Evolutionary conservation across 2,797 vertebrate genomes (phyloP).

Genomic region (Brachyrhaphis roseni): DNA sequence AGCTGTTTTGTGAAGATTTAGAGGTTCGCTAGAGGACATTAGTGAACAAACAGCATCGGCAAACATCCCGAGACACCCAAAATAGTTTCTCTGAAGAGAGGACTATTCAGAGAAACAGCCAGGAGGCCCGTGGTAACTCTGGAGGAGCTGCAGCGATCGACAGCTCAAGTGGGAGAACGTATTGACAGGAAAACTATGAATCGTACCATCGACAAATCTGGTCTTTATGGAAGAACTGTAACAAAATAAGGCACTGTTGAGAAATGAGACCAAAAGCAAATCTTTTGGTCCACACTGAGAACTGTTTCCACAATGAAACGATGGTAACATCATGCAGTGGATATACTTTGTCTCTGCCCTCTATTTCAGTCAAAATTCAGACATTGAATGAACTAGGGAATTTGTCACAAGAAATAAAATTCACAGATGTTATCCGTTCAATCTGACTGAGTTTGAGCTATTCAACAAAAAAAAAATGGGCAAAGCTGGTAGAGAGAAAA

Average conservation of each 20-base stretch:
- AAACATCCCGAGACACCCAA: too few relatives aligned
- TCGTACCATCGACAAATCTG: neutral
- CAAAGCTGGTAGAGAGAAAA: neutral
- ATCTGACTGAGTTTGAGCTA: neutral
- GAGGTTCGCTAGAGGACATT: too few relatives aligned
- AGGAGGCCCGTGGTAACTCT: neutral
- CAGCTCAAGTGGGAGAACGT: neutral
- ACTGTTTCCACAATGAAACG: neutral
- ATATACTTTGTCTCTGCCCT: neutral
- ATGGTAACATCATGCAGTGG: neutral
- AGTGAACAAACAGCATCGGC: too few relatives aligned
- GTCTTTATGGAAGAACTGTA: neutral
- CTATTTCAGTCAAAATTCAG: neutral
- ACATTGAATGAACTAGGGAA: neutral
- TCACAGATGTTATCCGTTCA: neutral
- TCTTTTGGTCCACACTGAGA: neutral
- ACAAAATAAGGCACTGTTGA: neutral
- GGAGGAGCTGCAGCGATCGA: neutral
- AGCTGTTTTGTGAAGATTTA: too few relatives aligned
- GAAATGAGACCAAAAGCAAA: neutral
- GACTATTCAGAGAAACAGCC: neutral
- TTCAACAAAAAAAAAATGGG: neutral
- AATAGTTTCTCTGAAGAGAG: too few relatives aligned
- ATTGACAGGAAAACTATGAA: neutral
- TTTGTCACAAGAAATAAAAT: neutral